Evolutionary conservation across 2,888 invertebrate genomes (phyloP).

Genomic region (Drosophila suboccidentalis): DNA sequence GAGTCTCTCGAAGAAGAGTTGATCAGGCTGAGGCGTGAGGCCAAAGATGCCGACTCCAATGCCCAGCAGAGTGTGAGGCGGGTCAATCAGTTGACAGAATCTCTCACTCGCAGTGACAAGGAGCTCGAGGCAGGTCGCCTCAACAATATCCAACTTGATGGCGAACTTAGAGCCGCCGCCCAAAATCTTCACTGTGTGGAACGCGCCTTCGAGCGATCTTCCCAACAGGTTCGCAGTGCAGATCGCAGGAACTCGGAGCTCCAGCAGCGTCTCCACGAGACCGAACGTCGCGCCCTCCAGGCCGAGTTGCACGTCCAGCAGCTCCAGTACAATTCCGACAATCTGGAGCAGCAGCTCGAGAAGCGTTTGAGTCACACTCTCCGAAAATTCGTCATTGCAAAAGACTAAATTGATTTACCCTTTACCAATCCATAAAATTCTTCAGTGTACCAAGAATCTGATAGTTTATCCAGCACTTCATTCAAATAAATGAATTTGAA

Average conservation of each 20-base stretch:
- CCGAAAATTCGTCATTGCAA: constrained; percentile 1
- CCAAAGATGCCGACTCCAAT: constrained; percentile 23
- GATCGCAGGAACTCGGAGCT: constrained; percentile 20
- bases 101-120: constrained; percentile 15
- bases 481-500: not conserved
- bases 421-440: not conserved
- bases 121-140: constrained; percentile 20
- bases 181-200: constrained; percentile 31
- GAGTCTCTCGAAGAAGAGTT: constrained; percentile 27
- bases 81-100: constrained; percentile 6
- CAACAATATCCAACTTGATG: constrained; percentile 20
- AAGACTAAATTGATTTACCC: not conserved
- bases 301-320: constrained; percentile 35
- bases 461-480: not conserved
- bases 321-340: constrained; percentile 14
- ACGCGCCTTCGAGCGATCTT: constrained; percentile 25
- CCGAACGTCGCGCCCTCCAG: constrained; percentile 24
- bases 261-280: constrained; percentile 30
- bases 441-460: not conserved
- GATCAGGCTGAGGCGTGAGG: constrained; percentile 4
- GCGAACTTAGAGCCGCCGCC: constrained; percentile 29
- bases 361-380: constrained; percentile 10
- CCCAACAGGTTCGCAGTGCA: constrained; percentile 1
- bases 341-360: constrained; percentile 20
- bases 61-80: constrained; percentile 16